Conservation (phyloP, 2,113 vertebrate species). For the Pycnonotus jocosus region DNA sequence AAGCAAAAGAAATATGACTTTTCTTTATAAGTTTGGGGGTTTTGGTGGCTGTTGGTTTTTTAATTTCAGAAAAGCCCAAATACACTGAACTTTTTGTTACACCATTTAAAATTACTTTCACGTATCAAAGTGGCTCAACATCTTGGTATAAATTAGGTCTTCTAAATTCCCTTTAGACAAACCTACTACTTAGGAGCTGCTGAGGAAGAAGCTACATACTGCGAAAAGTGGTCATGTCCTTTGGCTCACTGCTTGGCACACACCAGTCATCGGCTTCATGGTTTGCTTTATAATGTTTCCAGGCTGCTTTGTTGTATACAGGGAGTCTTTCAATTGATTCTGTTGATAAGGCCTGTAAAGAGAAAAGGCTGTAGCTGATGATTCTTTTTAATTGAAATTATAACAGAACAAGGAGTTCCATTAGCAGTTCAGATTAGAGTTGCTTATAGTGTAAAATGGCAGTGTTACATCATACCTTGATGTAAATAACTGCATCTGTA, state of each 20-base stretch:
- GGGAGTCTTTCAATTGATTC: constrained; percentile 94
- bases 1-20: not conserved
- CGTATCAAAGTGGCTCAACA: not conserved
- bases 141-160: constrained; percentile 3
- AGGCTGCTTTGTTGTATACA: constrained; percentile 93
- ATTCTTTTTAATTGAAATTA: not conserved
- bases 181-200: not conserved
- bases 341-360: constrained; percentile 87
- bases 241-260: constrained; percentile 92
- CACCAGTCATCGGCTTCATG: constrained; percentile 96
- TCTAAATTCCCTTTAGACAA: not conserved
- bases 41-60: not conserved
- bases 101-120: constrained; percentile 4
- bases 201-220: constrained; percentile 72
- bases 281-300: constrained; percentile 93
- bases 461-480: constrained; percentile 77
- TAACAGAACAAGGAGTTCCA: not conserved
- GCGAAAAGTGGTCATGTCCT: constrained; percentile 94
- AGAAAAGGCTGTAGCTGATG: not conserved
- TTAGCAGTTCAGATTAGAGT: not conserved
- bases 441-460: not conserved
- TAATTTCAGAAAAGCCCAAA: not conserved
- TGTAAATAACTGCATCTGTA: constrained; percentile 92
- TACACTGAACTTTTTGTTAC: not conserved
- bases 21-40: not conserved